Base-by-base conservation (phyloP, 2,888 invertebrate species). In the Tetranychus truncatus region DNA sequence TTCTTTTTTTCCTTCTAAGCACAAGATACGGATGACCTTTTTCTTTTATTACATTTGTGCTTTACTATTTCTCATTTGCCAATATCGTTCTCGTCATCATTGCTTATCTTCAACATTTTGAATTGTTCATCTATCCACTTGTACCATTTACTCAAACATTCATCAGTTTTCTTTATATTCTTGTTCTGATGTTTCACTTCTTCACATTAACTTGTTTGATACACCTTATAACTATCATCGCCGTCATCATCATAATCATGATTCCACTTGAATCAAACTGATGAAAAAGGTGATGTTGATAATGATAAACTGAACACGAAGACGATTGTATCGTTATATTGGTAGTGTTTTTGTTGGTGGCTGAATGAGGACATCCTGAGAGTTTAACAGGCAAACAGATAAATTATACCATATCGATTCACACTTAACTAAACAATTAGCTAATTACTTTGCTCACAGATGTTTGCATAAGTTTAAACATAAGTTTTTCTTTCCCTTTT, bases 331-430 rank as follows among this genome's bases (percentile, higher is more conserved):
- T 34, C 69, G 9, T 24, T 69, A 8, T 15, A 20, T 69, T 69
- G 34, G n/a, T 69, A 15, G n/a, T 21, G 21, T 34, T 69, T 34
- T 69, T 69, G n/a, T 69, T 34, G 69, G 69, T 69, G 69, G n/a
- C n/a, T 55, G 15, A 15, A 55, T 55, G 15, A 55, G 55, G 55
- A 55, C 55, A 55, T 55, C 11, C 9, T 55, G 55, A 55, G 55
- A 55, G 55, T 55, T 55, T 0, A 55, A 15, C 9, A 55, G 55
- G 15, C 11, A 55, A 55, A 55, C 55, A 55, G 15, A 15, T 15
- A 15, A 15, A 55, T 15, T 55, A 15, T 55, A 55, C 6, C 55
- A 55, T 15, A 55, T 55, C 6, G 55, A 55, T 55, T 55, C 9
- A 55, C 55, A 55, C 55, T 15, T 15, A 55, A 55, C 15, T 55